Evolutionary conservation across 2,797 vertebrate genomes (phyloP).

Genomic region (Acrossocheilus fasciatus): DNA sequence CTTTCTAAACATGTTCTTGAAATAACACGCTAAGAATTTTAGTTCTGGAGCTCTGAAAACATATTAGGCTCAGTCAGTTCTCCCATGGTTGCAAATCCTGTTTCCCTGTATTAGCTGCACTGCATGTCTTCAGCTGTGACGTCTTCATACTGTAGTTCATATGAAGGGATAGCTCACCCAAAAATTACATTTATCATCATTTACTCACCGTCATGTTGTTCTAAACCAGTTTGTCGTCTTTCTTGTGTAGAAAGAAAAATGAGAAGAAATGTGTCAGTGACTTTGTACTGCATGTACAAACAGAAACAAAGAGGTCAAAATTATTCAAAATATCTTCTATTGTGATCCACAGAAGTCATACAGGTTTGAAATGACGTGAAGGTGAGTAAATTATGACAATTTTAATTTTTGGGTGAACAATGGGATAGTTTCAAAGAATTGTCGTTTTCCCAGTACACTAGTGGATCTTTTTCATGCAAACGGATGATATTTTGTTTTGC

Average conservation of each 20-base stretch:
- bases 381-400: background rate
- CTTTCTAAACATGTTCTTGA: conserved; percentile 5
- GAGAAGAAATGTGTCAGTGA: background rate
- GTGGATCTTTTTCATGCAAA: conserved; percentile 50
- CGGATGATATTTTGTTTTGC: conserved; percentile 32
- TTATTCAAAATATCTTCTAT: background rate
- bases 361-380: background rate
- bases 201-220: background rate
- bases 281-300: background rate
- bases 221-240: conserved; percentile 4
- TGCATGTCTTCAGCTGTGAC: conserved; percentile 1
- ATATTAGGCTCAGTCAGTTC: conserved; percentile 31
- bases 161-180: background rate
- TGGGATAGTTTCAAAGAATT: background rate
- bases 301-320: background rate
- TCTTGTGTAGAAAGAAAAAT: background rate
- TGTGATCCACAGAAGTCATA: background rate
- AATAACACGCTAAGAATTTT: conserved; percentile 1
- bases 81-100: conserved; percentile 2
- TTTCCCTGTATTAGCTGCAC: conserved; percentile 7
- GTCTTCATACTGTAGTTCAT: background rate
- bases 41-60: conserved; percentile 1
- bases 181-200: background rate
- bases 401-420: background rate
- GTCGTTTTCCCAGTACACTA: conserved; percentile 10